Evolutionary conservation across 2,888 invertebrate genomes (phyloP), one percentile per base, ranked within the genome.

Genomic region (Neelides folsomi): DNA sequence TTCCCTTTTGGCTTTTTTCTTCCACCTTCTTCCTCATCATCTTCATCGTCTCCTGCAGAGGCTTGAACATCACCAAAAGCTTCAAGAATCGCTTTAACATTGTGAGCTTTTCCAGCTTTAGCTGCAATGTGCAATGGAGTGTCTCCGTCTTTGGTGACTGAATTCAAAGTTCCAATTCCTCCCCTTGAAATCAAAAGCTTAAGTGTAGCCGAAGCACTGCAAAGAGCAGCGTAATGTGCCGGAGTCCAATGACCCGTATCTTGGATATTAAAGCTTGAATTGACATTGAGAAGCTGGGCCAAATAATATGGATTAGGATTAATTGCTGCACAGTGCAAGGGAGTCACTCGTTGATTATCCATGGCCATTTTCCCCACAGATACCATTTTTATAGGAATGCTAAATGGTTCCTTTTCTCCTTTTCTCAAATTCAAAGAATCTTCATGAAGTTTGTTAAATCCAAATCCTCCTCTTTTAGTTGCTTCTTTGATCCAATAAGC

Each of bases 151-250:
- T 62, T 68, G 51, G 71, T 70, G 12, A 65, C 57, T 40, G 70
- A 70, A 43, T 67, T 63, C 2, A 54, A 41, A 19, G 20, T 12
- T 1, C 49, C 43, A 7, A 61, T 54, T n/a, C 58, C 51, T 15
- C 56, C 63, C 34, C 51, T 51, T 12, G 54, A 62, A 1, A 73
- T 57, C 1, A 74, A 63, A 34, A 67, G 68, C 56, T 74, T 71
- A 39, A 76, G 61, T 0, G 74, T 72, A 5, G 67, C 72, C 4
- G 71, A 67, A n/a, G 71, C 70, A 47, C 70, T 68, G 59, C 74
- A 75, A 2, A 70, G 75, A 6, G 75, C 72, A 10, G 76, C 75
- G 66, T 73, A 76, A 63, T 76, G 76, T 44, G 75, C 70, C 0
- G 73, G 71, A 41, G 69, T 63, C 59, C 73, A 68, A 35, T 70